Evolutionary conservation across 2,113 vertebrate species (phyloP), one percentile per base, ranked within the genome.

Genomic region (Silurus glanis): DNA sequence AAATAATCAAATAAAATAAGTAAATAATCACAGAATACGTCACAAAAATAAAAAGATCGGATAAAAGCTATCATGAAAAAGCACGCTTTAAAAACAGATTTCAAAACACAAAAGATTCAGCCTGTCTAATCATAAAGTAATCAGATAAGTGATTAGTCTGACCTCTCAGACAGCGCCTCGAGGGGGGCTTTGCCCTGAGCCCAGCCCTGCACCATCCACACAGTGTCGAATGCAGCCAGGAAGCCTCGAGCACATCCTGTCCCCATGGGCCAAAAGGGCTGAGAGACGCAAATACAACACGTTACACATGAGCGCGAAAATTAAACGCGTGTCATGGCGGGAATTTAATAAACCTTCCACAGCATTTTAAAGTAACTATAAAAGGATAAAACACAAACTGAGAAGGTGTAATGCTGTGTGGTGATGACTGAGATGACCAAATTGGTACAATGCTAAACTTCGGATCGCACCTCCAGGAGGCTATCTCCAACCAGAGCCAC

Each of bases 231-330:
- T 58, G 98, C 98, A 13, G 98, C 98, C 90, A 99, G 88, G 88
- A 99, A 99, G 0, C 98, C 98, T 0, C 98, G 95, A 79, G 98
- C 98, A 90, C 98, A 99, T 8, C 98, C 98, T 0, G 98, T 99
- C 0, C 98, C 98, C 98, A 99, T 99, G 0, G 98, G 98, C 98
- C 98, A 99, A 93, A 99, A 99, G 0, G 98, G 98, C 98, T 99
- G 89, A 2, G 10, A 83, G 79, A 80, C 14, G 64, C 9, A 91
- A 89, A 83, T 75, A 78, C 4, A 12, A 23, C 28, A 61, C 14
- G 8, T 37, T 9, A 58, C 23, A 76, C 2, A 51, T 6, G 2
- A n/a, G 47, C 47, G 56, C 0, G 55, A 12, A 28, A 55, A 3
- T 8, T 5, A 28, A 25, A 56, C 56, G 17, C 4, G 45, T 1